These are phyloP conservation scores for Drosophila busckii DNA, from an alignment of 1,140 invertebrate species.

Conservation along the genomic window DNA sequence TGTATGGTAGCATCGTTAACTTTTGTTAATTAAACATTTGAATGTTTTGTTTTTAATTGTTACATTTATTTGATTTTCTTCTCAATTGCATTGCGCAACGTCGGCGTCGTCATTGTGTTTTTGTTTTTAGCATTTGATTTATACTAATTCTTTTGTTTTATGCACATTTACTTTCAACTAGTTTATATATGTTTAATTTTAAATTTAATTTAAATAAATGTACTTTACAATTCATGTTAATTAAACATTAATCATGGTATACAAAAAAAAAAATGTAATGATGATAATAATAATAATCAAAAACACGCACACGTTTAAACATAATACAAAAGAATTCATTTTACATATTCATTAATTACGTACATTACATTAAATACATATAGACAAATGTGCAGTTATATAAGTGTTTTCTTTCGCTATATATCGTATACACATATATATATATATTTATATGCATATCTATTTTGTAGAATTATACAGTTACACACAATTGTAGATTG, in stretches of 20 bases:
- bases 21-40: conserved; percentile 30
- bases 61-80: conserved; percentile 37
- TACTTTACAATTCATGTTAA: conserved; percentile 38
- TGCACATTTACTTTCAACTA: conserved; percentile 26
- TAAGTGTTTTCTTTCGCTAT: not conserved
- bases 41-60: conserved; percentile 33
- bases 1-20: conserved; percentile 2
- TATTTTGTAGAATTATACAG: not conserved
- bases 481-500: too few relatives aligned
- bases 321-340: conserved; percentile 34
- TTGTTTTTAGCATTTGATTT: conserved; percentile 30
- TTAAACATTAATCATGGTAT: conserved; percentile 3
- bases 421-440: not conserved
- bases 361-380: conserved; percentile 46
- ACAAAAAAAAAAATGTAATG: conserved; percentile 19
- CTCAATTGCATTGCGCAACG: too few relatives aligned
- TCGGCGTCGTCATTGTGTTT: conserved; percentile 36
- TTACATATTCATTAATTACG: conserved; percentile 46
- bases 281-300: too few relatives aligned
- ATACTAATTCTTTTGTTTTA: conserved; percentile 16
- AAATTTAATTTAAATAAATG: conserved; percentile 43
- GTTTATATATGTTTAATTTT: conserved; percentile 35
- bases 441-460: not conserved
- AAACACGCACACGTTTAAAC: too few relatives aligned
- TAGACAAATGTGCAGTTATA: conserved; percentile 31